These are phyloP conservation scores for Anguilla marmorata DNA, from an alignment of 2,797 vertebrate genomes.

Conservation along the genomic window DNA sequence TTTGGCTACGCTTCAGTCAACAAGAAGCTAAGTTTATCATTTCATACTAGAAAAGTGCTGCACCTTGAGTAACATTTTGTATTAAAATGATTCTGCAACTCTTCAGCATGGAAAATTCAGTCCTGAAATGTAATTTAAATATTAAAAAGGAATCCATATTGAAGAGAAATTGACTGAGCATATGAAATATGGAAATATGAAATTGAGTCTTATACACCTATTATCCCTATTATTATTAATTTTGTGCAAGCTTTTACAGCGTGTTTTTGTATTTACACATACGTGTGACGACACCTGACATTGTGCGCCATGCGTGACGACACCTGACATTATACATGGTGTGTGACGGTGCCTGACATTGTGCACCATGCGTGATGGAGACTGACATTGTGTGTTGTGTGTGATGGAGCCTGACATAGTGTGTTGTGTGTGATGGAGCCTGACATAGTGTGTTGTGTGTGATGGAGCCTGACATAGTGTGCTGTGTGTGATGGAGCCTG, in stretches of 20 bases:
- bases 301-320: too few relatives aligned
- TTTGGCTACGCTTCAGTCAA: constrained; percentile 19
- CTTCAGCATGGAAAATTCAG: background rate
- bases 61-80: constrained; percentile 5
- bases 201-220: constrained; percentile 21
- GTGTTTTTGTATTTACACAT: background rate
- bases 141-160: constrained; percentile 25
- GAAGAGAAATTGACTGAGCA: constrained; percentile 18
- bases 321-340: too few relatives aligned
- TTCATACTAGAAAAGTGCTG: constrained; percentile 2
- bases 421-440: too few relatives aligned
- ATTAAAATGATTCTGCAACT: constrained; percentile 1
- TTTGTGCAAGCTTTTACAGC: too few relatives aligned
- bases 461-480: too few relatives aligned
- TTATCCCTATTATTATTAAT: too few relatives aligned
- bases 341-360: too few relatives aligned
- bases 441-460: too few relatives aligned
- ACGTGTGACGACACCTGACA: too few relatives aligned
- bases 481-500: too few relatives aligned
- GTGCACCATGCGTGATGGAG: background rate
- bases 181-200: constrained; percentile 19
- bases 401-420: background rate
- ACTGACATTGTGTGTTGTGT: background rate
- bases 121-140: constrained; percentile 21
- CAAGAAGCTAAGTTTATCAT: background rate